Evolutionary conservation across 2,888 invertebrate genomes (phyloP).

Genomic region (Acronicta aceris): DNA sequence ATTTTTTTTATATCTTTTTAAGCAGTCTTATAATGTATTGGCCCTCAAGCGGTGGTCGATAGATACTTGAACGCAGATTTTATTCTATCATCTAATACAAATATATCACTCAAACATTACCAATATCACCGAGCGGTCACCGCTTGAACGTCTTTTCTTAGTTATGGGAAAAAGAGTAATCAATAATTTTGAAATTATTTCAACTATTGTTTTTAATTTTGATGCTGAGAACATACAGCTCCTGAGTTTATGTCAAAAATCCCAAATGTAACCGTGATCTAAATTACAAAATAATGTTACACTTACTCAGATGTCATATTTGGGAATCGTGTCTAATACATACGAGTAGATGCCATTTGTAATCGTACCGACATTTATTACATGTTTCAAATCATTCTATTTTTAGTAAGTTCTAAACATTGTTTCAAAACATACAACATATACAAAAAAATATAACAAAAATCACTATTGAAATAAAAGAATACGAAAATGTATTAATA

Average conservation of each 20-base stretch:
- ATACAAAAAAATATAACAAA: too few relatives aligned
- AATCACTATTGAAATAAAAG: too few relatives aligned
- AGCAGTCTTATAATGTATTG: not conserved
- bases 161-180: not conserved
- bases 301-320: not conserved
- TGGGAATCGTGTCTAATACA: not conserved
- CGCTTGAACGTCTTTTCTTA: not conserved
- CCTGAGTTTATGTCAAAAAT: too few relatives aligned
- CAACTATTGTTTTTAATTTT: not conserved
- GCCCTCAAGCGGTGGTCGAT: not conserved
- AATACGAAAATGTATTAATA: constrained; percentile 14
- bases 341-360: not conserved
- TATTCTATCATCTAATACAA: not conserved
- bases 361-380: too few relatives aligned
- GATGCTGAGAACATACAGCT: not conserved
- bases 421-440: not conserved
- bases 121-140: not conserved
- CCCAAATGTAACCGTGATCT: not conserved
- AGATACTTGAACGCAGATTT: not conserved
- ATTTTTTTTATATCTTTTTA: not conserved
- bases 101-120: not conserved
- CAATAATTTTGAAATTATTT: not conserved
- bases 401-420: not conserved
- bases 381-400: not conserved
- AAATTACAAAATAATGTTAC: too few relatives aligned